A percentile compares a stretch with the other conserved stretches of the same genome.
phyloP scores from a whole-genome alignment of 2,888 invertebrate species.

The Diadegma fenestrale region DNA sequence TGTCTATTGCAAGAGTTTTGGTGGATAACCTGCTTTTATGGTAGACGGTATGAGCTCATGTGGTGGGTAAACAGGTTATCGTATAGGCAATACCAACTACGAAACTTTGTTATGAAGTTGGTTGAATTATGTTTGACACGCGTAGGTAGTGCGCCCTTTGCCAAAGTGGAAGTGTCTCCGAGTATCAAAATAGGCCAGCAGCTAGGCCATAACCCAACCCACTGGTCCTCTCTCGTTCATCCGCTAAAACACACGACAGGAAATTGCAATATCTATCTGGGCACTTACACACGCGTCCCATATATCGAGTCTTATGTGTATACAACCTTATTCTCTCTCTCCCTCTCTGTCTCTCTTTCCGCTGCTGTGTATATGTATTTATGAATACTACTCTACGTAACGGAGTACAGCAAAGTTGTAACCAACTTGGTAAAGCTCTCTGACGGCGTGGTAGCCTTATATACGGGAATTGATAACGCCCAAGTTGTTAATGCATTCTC shows the following conservation, averaged over 20 bases:
- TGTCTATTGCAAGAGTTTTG: slow-evolving; percentile 19
- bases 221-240: slow-evolving; percentile 31
- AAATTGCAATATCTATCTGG: slow-evolving; percentile 57
- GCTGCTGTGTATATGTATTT: slow-evolving; percentile 10
- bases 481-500: slow-evolving; percentile 82
- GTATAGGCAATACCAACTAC: slow-evolving; percentile 73
- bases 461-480: slow-evolving; percentile 81
- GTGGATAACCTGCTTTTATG: slow-evolving; percentile 40
- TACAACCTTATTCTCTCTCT: background rate
- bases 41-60: slow-evolving; percentile 28
- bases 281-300: slow-evolving; percentile 53
- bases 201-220: slow-evolving; percentile 64
- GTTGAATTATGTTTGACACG: slow-evolving; percentile 79
- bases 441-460: slow-evolving; percentile 70
- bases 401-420: slow-evolving; percentile 71
- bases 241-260: slow-evolving; percentile 44
- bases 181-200: slow-evolving; percentile 67
- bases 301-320: slow-evolving; percentile 22
- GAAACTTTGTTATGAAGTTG: slow-evolving; percentile 80
- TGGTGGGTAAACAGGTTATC: slow-evolving; percentile 72
- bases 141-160: slow-evolving; percentile 71
- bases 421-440: slow-evolving; percentile 77
- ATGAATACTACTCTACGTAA: slow-evolving; percentile 31
- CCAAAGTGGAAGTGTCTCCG: slow-evolving; percentile 70
- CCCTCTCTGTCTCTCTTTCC: background rate